Percentiles rank a stretch among this genome's conserved stretches.
Conservation (phyloP, 2,888 invertebrate species). For the Rhorus exstirpatorius region DNA sequence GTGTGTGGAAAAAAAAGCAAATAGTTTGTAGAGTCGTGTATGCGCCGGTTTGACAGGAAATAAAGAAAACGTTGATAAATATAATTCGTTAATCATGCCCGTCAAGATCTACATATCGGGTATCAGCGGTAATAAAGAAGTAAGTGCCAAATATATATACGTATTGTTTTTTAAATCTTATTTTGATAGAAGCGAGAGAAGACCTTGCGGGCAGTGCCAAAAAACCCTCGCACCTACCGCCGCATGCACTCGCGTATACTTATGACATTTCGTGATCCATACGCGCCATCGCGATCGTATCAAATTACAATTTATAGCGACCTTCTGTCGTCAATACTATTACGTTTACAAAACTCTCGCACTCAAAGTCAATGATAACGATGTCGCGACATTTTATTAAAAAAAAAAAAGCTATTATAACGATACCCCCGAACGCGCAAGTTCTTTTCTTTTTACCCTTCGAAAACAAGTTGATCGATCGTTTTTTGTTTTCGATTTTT, state of each 20-base stretch:
- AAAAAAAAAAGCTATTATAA: conserved; percentile 1
- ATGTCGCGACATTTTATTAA: conserved; percentile 46
- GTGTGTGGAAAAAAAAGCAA: conserved; percentile 40
- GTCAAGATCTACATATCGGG: conserved; percentile 97
- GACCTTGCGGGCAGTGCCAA: conserved; percentile 68
- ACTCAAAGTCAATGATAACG: conserved; percentile 52
- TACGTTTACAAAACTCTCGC: conserved; percentile 20
- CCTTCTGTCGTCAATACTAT: conserved; percentile 60
- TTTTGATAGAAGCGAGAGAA: conserved; percentile 10
- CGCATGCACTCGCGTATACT: conserved; percentile 43
- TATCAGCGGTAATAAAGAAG: conserved; percentile 98
- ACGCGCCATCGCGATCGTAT: conserved; percentile 74
- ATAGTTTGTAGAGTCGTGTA: conserved; percentile 38
- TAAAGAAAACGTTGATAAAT: conserved; percentile 20
- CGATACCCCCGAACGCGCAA: not conserved
- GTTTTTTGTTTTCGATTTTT: conserved; percentile 1
- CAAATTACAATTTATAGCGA: conserved; percentile 76
- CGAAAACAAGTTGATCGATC: not conserved
- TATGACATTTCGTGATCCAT: conserved; percentile 75
- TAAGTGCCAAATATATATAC: conserved; percentile 85
- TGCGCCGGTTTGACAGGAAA: conserved; percentile 62
- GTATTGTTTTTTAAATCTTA: not conserved
- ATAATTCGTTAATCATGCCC: conserved; percentile 89
- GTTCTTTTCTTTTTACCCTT: not conserved
- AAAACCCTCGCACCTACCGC: conserved; percentile 59